Base-by-base conservation (phyloP, 2,113 vertebrate species). In the Myotis brandtii region DNA sequence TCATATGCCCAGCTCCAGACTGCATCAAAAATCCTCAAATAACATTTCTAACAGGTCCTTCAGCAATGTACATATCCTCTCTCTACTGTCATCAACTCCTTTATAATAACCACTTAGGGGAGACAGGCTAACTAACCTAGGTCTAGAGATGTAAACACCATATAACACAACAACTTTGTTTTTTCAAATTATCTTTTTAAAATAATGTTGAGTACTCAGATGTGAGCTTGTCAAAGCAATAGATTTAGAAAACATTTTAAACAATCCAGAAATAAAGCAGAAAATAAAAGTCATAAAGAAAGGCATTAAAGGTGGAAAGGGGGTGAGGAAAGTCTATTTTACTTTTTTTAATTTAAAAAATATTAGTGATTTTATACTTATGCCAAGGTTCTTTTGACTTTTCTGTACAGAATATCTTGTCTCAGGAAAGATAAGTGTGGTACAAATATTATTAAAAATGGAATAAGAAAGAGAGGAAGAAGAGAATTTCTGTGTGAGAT, bases 241-340 rank as follows among this genome's bases (percentile, higher is more conserved):
- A 48, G 43, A 62, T 69, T 75, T 80, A 27, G 82, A 82, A 83
- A 46, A 18, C 9, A 27, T 89, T 76, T 93, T 64, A 92, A 95
- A 59, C 50, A 64, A 64, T 43, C 94, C 37, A 40, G 82, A 91
- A 93, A 91, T 54, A 89, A 86, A 88, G 25, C 20, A 69, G 52
- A 91, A 86, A 93, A 85, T 52, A 34, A 81, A 70, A 46, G 9
- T 80, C 9, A 48, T 37, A 70, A 86, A 77, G 64, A 80, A 79
- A 54, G 12, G 40, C n/a, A 32, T 85, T 54, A 79, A 52, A 85
- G 64, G 43, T 56, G 62, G 46, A 81, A 20, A 69, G 50, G 37
- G 9, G 23, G 13, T 72, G 37, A 86, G 2, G 9, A 93, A 89
- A 86, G 23, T 72, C 23, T 89, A 11, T 69, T 92, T 89, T 90